Base-by-base conservation (phyloP, 1,140 invertebrate genomes). In the Drosophila navojoa region DNA sequence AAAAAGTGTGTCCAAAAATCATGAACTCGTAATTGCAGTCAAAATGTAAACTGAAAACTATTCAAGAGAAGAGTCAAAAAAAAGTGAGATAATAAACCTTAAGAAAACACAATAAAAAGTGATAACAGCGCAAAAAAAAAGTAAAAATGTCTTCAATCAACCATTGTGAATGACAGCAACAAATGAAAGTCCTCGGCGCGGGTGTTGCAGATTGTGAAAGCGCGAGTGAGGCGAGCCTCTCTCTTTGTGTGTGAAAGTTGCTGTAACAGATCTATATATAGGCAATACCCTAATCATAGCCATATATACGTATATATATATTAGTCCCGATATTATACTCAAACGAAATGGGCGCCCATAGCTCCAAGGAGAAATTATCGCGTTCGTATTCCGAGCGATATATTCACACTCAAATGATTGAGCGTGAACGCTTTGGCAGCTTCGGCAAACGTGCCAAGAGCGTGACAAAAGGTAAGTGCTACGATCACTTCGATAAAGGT, bases 341-440 rank as follows among this genome's bases (percentile, higher is more conserved):
- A 44, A 3, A 47, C 79, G 91, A 87, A 93, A 95, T 95, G 95
- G 95, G 95, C 62, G 94, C 94, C 72, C 94, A 95, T 92, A 94
- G 94, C 72, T 95, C 94, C 52, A 95, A 95, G 92, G 94, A 95
- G 91, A 95, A 95, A 92, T 92, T 95, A 54, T 93, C 93, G 77
- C 93, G 94, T 76, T 93, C 92, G 63, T 93, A 93, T 75, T 94
- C 94, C n/a, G 94, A 94, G 81, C 94, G 91, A 32, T 92, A 84
- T 54, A 91, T 92, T 11, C 91, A 92, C 67, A 87, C 76, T 10
- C 91, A 92, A 69, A 87, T 92, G 71, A 92, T 92, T 32, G 91
- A 92, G 75, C 92, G 94, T 19, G 94, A 94, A 81, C 91, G 94
- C 63, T 94, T 94, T 66, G 94, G 94, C 78, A 94, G 94, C 70